Percentiles rank a stretch among this genome's conserved stretches.
Evolutionary conservation across 2,797 vertebrate species (phyloP).

Genomic region (Hapalemur alaotrensis): DNA sequence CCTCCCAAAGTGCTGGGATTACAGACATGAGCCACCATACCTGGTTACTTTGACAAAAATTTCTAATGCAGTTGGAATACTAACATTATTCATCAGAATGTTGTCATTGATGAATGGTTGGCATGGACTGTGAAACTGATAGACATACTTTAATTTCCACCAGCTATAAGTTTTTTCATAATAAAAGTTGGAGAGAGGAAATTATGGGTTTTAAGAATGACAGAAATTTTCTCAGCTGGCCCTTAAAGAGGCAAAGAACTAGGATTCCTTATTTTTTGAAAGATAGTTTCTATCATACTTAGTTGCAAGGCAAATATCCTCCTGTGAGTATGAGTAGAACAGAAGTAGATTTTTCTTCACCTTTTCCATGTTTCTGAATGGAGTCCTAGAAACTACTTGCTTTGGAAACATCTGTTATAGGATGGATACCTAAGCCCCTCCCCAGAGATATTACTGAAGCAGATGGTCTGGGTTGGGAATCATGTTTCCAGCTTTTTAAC

Average conservation of each 20-base stretch:
- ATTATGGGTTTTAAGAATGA: not conserved
- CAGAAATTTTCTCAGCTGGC: not conserved
- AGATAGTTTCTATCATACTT: not conserved
- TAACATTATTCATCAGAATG: conserved; percentile 24
- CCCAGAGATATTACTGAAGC: not conserved
- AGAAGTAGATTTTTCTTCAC: not conserved
- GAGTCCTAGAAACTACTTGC: not conserved
- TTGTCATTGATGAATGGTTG: not conserved
- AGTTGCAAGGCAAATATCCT: not conserved
- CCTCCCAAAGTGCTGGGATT: not conserved
- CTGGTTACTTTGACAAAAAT: conserved; percentile 1
- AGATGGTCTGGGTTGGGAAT: not conserved
- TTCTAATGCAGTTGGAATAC: not conserved
- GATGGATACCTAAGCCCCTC: not conserved
- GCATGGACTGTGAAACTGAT: conserved; percentile 1
- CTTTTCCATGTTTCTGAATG: not conserved
- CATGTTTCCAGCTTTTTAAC: not conserved
- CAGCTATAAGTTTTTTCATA: not conserved
- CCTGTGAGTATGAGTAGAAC: not conserved
- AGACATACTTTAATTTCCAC: conserved; percentile 42
- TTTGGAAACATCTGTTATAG: not conserved
- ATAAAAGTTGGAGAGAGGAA: not conserved
- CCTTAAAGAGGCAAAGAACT: not conserved
- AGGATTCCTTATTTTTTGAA: not conserved
- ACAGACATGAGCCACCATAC: not conserved